phyloP scores from a whole-genome alignment of 64 coral and sea anemone genomes.

The Acropora tenuis region DNA sequence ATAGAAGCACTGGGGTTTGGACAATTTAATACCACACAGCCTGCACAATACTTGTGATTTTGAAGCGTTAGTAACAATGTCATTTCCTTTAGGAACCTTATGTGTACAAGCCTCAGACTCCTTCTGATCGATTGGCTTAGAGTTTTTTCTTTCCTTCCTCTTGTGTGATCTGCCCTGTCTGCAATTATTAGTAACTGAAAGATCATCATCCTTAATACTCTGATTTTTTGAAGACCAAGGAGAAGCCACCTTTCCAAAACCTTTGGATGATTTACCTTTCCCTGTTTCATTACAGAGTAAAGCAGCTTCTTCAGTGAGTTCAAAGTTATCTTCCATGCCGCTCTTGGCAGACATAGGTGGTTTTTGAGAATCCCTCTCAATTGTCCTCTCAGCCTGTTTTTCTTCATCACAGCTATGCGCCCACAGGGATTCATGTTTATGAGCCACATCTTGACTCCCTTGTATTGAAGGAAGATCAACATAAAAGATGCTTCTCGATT shows the following conservation, averaged over 20 bases:
- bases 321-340: background rate
- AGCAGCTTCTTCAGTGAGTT: background rate
- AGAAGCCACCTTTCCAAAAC: background rate
- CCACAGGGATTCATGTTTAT: background rate
- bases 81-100: background rate
- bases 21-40: conserved; percentile 13
- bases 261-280: background rate
- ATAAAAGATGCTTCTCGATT: background rate
- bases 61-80: conserved; percentile 23
- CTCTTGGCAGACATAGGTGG: background rate
- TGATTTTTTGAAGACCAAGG: background rate
- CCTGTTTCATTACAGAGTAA: background rate
- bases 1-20: conserved; percentile 51
- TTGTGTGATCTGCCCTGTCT: background rate
- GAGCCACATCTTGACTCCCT: background rate
- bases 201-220: background rate
- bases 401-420: background rate
- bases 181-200: background rate
- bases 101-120: background rate
- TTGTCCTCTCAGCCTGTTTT: background rate
- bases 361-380: background rate
- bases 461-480: background rate
- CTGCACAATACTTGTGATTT: conserved; percentile 16
- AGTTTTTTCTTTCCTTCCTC: background rate
- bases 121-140: background rate